phyloP scores from a whole-genome alignment of 2,888 invertebrate species.

The Ormyrus nitidulus region DNA sequence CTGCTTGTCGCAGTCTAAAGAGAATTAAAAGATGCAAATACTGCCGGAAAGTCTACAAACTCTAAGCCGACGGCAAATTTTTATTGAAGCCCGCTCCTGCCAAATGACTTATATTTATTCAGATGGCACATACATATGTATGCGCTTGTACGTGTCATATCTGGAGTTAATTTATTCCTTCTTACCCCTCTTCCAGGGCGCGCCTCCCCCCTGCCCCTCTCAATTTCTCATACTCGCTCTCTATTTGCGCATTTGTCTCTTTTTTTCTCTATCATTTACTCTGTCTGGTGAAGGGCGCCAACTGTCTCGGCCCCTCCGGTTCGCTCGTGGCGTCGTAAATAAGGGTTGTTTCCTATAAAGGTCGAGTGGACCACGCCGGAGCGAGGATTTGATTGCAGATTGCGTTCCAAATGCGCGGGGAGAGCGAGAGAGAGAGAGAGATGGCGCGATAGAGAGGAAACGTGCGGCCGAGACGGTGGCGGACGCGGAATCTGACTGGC shows the following conservation, averaged over 20 bases:
- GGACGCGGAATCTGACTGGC: slow-evolving; percentile 12
- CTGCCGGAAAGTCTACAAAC: neutral
- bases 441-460: slow-evolving; percentile 26
- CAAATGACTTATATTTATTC: slow-evolving; percentile 22
- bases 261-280: slow-evolving; percentile 73
- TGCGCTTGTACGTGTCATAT: slow-evolving; percentile 36
- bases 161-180: slow-evolving; percentile 37
- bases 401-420: slow-evolving; percentile 50
- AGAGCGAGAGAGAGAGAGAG: neutral
- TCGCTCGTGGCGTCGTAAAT: slow-evolving; percentile 67
- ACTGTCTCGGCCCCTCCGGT: slow-evolving; percentile 52
- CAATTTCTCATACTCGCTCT: slow-evolving; percentile 12
- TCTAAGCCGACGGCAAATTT: neutral
- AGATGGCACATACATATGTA: slow-evolving; percentile 40
- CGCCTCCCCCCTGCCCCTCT: neutral
- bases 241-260: slow-evolving; percentile 65
- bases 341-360: slow-evolving; percentile 62
- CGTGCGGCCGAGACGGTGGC: slow-evolving; percentile 26
- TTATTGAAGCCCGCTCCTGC: slow-evolving; percentile 20
- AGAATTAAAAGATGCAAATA: neutral
- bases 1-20: too few species aligned
- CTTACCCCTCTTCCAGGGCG: neutral
- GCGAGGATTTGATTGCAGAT: slow-evolving; percentile 69
- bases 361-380: slow-evolving; percentile 65
- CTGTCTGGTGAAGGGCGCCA: slow-evolving; percentile 63